Conservation (phyloP, 2,113 vertebrate species). For the Elephas maximus region DNA sequence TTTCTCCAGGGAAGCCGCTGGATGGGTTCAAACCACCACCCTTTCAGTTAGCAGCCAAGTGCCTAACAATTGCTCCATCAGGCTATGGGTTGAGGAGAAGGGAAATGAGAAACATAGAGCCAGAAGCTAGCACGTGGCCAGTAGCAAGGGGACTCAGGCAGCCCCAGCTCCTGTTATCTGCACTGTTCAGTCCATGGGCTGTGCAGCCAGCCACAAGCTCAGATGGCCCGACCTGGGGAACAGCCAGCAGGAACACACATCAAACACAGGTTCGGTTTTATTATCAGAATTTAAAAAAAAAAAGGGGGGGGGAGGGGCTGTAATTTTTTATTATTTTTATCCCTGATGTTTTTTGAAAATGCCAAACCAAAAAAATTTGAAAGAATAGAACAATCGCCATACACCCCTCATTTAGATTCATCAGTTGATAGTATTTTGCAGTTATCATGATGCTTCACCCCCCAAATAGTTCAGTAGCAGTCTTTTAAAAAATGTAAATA, state of each 20-base stretch:
- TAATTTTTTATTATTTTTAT: neutral
- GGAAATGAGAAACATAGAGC: neutral
- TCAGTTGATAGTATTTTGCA: neutral
- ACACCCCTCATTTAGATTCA: neutral
- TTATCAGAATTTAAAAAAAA: neutral
- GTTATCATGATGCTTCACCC: neutral
- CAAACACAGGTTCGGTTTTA: neutral
- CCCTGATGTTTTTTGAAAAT: neutral
- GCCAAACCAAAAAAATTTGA: neutral
- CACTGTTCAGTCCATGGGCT: neutral
- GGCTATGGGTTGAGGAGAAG: too few species aligned
- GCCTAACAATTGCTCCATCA: too few species aligned
- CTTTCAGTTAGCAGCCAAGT: too few species aligned
- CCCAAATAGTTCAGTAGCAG: neutral
- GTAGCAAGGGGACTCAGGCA: neutral
- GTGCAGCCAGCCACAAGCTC: neutral
- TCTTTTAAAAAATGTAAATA: conserved; percentile 44
- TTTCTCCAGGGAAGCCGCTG: too few species aligned
- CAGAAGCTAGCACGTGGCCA: neutral
- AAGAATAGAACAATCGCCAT: neutral
- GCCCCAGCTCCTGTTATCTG: neutral
- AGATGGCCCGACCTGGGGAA: too few species aligned
- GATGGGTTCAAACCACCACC: too few species aligned
- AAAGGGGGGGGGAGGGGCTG: neutral
- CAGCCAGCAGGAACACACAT: neutral